These are phyloP conservation scores for Ptychochromis oligacanthus DNA, from an alignment of 2,113 vertebrate species.

Conservation along the genomic window DNA sequence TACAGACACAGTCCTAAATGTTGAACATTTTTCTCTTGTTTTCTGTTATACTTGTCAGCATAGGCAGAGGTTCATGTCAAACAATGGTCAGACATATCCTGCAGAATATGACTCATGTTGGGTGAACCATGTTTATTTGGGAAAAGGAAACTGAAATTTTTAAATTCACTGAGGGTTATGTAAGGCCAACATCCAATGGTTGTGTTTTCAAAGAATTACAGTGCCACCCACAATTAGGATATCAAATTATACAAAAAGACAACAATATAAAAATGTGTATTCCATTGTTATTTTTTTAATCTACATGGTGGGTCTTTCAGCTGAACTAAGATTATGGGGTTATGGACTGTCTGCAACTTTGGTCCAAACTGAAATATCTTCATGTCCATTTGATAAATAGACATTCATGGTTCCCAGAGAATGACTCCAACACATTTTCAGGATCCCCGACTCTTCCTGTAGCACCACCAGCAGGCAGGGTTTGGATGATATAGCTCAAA, in stretches of 20 bases:
- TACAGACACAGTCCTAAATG: neutral
- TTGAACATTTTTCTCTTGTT: neutral
- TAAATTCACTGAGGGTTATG: neutral
- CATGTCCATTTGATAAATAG: neutral
- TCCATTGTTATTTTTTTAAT: neutral
- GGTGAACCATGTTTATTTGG: neutral
- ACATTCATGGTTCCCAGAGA: neutral
- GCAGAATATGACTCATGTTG: neutral
- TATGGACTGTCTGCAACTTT: neutral
- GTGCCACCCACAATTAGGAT: neutral
- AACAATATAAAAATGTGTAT: neutral
- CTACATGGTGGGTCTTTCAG: neutral
- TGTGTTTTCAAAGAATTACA: neutral
- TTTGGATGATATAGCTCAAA: neutral
- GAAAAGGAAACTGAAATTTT: neutral
- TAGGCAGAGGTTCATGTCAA: neutral
- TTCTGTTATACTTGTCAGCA: neutral
- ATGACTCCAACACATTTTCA: neutral
- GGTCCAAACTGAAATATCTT: neutral
- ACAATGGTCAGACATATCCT: neutral
- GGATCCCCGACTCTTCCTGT: neutral
- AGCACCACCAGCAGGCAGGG: too few relatives aligned
- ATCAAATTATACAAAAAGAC: neutral
- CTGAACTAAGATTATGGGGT: neutral
- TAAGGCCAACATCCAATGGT: neutral